Evolutionary conservation across 1,140 invertebrate species (phyloP).

Genomic region (Stegodyphus dumicola): DNA sequence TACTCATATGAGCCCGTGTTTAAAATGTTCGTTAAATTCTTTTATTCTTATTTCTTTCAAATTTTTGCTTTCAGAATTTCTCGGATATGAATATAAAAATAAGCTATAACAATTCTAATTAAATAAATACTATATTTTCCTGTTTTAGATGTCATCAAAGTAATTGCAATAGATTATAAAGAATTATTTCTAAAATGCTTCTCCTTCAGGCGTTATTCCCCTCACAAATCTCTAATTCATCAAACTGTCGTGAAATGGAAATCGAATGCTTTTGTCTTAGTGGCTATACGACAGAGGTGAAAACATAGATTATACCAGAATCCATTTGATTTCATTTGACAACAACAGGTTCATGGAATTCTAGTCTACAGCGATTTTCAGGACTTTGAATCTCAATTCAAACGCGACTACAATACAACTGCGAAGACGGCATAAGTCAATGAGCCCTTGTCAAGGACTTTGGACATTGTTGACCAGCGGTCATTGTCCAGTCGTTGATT

Average conservation of each 20-base stretch:
- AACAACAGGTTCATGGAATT: not conserved
- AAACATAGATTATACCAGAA: not conserved
- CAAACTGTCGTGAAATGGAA: not conserved
- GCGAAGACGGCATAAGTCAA: conserved; percentile 3
- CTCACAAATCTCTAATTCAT: too few relatives aligned
- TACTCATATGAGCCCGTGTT: too few relatives aligned
- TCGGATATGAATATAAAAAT: too few relatives aligned
- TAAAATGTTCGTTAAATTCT: too few relatives aligned
- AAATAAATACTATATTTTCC: too few relatives aligned
- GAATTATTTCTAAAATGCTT: too few relatives aligned
- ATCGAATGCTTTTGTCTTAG: not conserved
- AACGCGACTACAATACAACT: not conserved
- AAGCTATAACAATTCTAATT: too few relatives aligned
- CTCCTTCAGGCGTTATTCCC: too few relatives aligned
- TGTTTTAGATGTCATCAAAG: too few relatives aligned
- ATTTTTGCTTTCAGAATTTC: too few relatives aligned
- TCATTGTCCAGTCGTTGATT: conserved; percentile 15
- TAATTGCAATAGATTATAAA: too few relatives aligned
- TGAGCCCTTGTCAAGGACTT: not conserved
- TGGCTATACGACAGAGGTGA: not conserved
- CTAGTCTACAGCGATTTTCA: not conserved
- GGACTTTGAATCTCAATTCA: conserved; percentile 3
- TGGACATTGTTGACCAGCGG: conserved; percentile 13
- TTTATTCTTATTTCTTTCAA: too few relatives aligned
- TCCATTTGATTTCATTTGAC: not conserved